Conservation (phyloP, 2,888 invertebrate genomes). For the Eupithecia insigniata region DNA sequence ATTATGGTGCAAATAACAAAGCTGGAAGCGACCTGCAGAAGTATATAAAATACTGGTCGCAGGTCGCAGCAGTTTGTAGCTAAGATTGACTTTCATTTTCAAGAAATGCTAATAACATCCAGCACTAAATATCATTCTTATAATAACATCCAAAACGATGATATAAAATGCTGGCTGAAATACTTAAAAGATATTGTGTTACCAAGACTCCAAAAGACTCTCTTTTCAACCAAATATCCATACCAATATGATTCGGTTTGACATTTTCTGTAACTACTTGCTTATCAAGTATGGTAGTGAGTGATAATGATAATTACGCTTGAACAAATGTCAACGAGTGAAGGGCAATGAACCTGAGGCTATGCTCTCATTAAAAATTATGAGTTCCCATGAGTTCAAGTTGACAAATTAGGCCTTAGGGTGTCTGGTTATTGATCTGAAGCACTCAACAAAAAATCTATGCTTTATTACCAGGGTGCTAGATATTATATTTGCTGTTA, state of each 20-base stretch:
- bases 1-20: too few species aligned
- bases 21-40: too few species aligned
- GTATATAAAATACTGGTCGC: too few species aligned
- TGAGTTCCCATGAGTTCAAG: constrained; percentile 28
- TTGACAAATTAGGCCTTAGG: constrained; percentile 7
- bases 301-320: constrained; percentile 48
- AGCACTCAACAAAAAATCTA: neutral
- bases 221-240: neutral
- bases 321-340: constrained; percentile 50
- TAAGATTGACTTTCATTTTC: too few species aligned
- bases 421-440: neutral
- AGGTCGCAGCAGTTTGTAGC: too few species aligned
- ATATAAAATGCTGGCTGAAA: neutral
- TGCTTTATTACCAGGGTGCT: neutral
- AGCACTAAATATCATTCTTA: too few species aligned
- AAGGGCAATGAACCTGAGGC: constrained; percentile 54
- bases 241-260: constrained; percentile 8
- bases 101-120: too few species aligned
- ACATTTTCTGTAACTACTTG: constrained; percentile 28
- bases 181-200: neutral
- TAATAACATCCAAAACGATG: too few species aligned
- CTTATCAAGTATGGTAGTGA: constrained; percentile 35
- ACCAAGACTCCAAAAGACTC: neutral
- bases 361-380: constrained; percentile 43
- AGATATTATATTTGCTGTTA: neutral